Base-by-base conservation (phyloP, 2,888 invertebrate genomes). In the Melanophora roralis region DNA sequence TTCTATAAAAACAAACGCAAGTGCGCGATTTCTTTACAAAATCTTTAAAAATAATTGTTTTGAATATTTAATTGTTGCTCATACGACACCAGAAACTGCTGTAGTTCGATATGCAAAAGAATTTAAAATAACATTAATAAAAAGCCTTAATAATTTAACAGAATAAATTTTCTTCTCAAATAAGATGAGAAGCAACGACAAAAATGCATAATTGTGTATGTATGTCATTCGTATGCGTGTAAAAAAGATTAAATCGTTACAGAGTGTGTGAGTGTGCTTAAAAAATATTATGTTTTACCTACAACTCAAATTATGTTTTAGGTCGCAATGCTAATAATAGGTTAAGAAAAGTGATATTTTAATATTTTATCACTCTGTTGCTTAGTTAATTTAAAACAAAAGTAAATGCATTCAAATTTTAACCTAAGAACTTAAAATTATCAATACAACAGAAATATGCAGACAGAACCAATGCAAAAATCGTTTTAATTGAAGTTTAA, bases 41-140 rank as follows among this genome's bases (percentile, higher is more conserved):
- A 64, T 76, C 6, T 27, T 80, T 80, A 68, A 64, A 80, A 80
- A 76, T 80, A 80, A 76, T 80, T 73, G 72, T 73, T 73, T 68
- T 45, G 51, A 72, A 72, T 76, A 71, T 72, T 57, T 64, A 43
- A 34, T 57, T 60, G 60, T 71, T 75, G 67, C 32, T 79, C 71
- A 72, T 47, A 45, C 16, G 62, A 67, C 40, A 68, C 8, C 21
- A 40, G 69, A 74, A 34, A 32, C 32, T 57, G 14, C 47, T 53
- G 38, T n/a, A n/a, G n/a, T n/a, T n/a, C n/a, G n/a, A n/a, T n/a
- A n/a, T n/a, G n/a, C n/a, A n/a, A n/a, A n/a, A n/a, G n/a, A n/a
- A n/a, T n/a, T n/a, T n/a, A n/a, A n/a, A n/a, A n/a, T n/a, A n/a
- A n/a, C n/a, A n/a, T 65, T 43, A 23, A 57, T 6, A 27, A 65